Conservation (phyloP, 1,140 invertebrate species). For the Tetramorium parvispinum region DNA sequence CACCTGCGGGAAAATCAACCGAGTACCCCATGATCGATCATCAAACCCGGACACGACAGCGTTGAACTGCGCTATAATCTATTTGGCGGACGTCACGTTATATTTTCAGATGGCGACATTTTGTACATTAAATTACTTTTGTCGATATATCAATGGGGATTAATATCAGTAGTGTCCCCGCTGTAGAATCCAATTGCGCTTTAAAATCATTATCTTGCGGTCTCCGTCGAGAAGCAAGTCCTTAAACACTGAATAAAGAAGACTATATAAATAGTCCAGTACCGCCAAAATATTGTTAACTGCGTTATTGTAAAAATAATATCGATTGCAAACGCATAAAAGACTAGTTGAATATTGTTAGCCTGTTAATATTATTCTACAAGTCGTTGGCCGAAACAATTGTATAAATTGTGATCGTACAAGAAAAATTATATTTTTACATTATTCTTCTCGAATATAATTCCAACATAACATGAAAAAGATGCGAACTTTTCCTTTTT, state of each 20-base stretch:
- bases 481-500: not conserved
- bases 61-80: not conserved
- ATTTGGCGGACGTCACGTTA: not conserved
- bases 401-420: not conserved
- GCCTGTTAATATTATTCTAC: not conserved
- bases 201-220: not conserved
- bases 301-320: slow-evolving; percentile 3
- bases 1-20: slow-evolving; percentile 32
- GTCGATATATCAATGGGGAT: not conserved
- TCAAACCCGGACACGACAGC: not conserved
- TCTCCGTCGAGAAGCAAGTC: not conserved
- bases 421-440: not conserved
- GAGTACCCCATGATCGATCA: slow-evolving; percentile 44
- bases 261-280: not conserved
- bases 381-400: not conserved
- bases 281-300: slow-evolving; percentile 21
- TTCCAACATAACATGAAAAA: not conserved
- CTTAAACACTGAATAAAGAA: not conserved
- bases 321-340: not conserved
- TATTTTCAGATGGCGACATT: not conserved
- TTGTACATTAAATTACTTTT: not conserved
- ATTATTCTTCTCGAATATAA: not conserved
- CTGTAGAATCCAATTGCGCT: not conserved
- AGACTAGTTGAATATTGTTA: not conserved
- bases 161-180: not conserved